Percentiles rank a stretch among this genome's conserved stretches.
phyloP scores from a whole-genome alignment of 2,888 invertebrate genomes.

The Agriopis marginaria region DNA sequence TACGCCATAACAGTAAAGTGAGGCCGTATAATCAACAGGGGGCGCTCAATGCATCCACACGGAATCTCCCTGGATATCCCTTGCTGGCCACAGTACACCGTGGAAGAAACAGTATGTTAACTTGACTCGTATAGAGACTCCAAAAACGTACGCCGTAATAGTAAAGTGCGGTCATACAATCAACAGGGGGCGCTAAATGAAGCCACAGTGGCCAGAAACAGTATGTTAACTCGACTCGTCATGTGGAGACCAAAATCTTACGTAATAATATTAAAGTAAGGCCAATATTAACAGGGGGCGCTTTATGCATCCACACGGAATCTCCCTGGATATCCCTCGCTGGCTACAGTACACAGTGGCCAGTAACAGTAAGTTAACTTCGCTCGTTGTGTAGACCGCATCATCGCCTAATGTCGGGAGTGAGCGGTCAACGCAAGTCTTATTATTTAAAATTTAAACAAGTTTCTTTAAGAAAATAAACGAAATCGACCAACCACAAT shows the following conservation, averaged over 20 bases:
- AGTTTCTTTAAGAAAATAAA: too few relatives aligned
- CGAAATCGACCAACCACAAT: too few relatives aligned
- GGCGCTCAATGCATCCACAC: conserved; percentile 22
- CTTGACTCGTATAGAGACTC: neutral
- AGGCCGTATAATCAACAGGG: conserved; percentile 30
- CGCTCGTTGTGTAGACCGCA: neutral
- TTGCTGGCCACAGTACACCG: conserved; percentile 4
- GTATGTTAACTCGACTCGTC: neutral
- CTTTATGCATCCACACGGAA: conserved; percentile 22
- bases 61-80: conserved; percentile 20
- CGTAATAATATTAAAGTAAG: conserved; percentile 12
- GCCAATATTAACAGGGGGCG: conserved; percentile 27
- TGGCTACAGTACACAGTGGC: neutral
- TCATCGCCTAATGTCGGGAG: too few relatives aligned
- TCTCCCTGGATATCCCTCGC: conserved; percentile 17
- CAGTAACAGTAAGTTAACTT: conserved; percentile 3
- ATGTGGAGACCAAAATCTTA: conserved; percentile 13
- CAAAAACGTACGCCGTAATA: conserved; percentile 20
- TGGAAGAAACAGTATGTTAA: conserved; percentile 3
- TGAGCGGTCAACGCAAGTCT: too few relatives aligned
- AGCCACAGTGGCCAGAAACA: conserved; percentile 1
- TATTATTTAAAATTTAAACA: too few relatives aligned
- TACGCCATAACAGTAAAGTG: conserved; percentile 24
- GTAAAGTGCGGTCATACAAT: conserved; percentile 29
- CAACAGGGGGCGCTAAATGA: conserved; percentile 25